Conservation (phyloP, 1,140 invertebrate genomes). For the Leptinotarsa lineolata region DNA sequence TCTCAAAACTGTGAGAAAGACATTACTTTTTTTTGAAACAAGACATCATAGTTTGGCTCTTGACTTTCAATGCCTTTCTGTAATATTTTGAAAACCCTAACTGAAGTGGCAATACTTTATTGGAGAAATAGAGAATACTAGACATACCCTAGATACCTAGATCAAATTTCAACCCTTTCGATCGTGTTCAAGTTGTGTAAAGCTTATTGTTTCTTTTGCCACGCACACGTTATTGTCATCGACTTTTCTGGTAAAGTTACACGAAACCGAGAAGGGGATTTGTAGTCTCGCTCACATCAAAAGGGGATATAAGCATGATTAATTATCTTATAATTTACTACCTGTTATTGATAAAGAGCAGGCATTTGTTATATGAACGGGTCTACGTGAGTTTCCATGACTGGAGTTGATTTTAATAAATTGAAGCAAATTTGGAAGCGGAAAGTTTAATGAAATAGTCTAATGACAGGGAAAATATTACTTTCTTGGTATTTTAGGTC, state of each 20-base stretch:
- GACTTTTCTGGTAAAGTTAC: neutral
- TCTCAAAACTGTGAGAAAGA: too few species aligned
- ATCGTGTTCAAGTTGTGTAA: neutral
- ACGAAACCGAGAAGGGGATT: neutral
- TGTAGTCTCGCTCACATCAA: conserved; percentile 10
- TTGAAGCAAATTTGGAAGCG: neutral
- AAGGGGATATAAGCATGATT: conserved; percentile 20
- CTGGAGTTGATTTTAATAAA: neutral
- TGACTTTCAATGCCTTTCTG: too few species aligned
- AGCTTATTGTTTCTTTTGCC: neutral
- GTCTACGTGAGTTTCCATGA: neutral
- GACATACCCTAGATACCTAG: too few species aligned
- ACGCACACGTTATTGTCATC: neutral
- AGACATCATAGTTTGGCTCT: too few species aligned
- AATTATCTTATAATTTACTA: conserved; percentile 29
- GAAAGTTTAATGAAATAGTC: neutral
- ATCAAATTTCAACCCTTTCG: too few species aligned
- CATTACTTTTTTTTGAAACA: too few species aligned
- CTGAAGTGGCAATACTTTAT: too few species aligned
- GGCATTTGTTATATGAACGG: conserved; percentile 11
- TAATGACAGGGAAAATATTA: neutral
- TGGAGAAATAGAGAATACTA: too few species aligned
- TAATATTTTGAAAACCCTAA: too few species aligned
- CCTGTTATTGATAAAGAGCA: conserved; percentile 26
- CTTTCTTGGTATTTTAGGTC: too few species aligned